phyloP scores from a whole-genome alignment of 92 coral and sea anemone species.

The Muricea muricata region DNA sequence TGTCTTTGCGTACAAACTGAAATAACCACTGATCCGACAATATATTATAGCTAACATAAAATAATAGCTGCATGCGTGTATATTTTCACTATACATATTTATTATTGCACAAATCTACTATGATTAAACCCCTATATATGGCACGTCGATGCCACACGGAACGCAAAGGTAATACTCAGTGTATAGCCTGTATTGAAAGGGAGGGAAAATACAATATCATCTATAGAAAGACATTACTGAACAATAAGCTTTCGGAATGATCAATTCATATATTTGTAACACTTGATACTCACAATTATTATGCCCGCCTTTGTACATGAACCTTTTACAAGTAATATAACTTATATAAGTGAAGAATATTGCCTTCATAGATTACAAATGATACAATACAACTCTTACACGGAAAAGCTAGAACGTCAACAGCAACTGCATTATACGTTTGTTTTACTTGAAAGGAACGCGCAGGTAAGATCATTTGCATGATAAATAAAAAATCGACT shows the following conservation, averaged over 20 bases:
- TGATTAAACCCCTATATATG: not conserved
- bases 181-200: too few species aligned
- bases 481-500: constrained; percentile 15
- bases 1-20: not conserved
- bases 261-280: too few species aligned
- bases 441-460: constrained; percentile 24
- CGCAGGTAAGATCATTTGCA: constrained; percentile 30
- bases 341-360: constrained; percentile 24
- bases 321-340: not conserved
- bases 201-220: not conserved
- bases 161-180: not conserved
- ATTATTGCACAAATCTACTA: not conserved
- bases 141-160: not conserved
- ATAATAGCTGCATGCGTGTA: not conserved
- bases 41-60: not conserved
- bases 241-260: too few species aligned
- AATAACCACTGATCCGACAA: not conserved
- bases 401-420: constrained; percentile 23
- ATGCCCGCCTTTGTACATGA: not conserved
- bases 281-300: not conserved
- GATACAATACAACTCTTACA: not conserved
- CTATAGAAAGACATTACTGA: too few species aligned
- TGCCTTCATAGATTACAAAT: not conserved
- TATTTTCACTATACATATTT: not conserved
- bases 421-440: constrained; percentile 18